phyloP scores from a whole-genome alignment of 2,888 invertebrate species.

The Iselma pallidipennis region DNA sequence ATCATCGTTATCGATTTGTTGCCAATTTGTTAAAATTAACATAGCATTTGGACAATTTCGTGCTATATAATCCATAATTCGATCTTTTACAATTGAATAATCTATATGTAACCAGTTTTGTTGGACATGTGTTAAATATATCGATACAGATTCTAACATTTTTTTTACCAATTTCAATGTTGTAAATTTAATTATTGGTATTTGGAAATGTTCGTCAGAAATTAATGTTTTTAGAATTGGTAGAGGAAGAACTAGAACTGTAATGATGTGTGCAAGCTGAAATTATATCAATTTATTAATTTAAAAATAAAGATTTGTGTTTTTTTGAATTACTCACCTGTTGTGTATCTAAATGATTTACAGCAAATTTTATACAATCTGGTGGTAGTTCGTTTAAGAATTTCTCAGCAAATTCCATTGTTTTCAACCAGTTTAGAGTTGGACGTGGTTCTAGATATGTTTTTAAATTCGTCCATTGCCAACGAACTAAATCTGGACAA shows the following conservation, averaged over 20 bases:
- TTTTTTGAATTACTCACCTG: constrained; percentile 54
- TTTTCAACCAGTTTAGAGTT: constrained; percentile 61
- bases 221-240: constrained; percentile 44
- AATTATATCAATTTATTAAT: constrained; percentile 31
- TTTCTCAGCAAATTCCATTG: constrained; percentile 57
- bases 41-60: constrained; percentile 51
- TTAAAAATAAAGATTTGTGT: background rate
- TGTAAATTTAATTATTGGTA: constrained; percentile 54
- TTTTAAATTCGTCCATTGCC: constrained; percentile 63
- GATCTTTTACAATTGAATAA: constrained; percentile 27
- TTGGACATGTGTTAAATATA: constrained; percentile 26
- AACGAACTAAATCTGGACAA: constrained; percentile 74
- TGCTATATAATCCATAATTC: constrained; percentile 35
- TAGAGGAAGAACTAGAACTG: constrained; percentile 43
- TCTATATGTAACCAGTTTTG: constrained; percentile 26
- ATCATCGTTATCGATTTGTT: constrained; percentile 30
- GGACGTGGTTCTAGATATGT: constrained; percentile 64
- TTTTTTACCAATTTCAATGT: constrained; percentile 47
- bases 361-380: constrained; percentile 57
- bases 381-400: constrained; percentile 58
- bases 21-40: constrained; percentile 48
- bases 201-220: constrained; percentile 37
- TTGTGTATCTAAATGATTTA: constrained; percentile 55
- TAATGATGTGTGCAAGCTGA: constrained; percentile 46
- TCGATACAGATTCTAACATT: constrained; percentile 39